Evolutionary conservation across 2,888 invertebrate species (phyloP), one percentile per base, ranked within the genome.

Genomic region (Heteromurus nitidus): DNA sequence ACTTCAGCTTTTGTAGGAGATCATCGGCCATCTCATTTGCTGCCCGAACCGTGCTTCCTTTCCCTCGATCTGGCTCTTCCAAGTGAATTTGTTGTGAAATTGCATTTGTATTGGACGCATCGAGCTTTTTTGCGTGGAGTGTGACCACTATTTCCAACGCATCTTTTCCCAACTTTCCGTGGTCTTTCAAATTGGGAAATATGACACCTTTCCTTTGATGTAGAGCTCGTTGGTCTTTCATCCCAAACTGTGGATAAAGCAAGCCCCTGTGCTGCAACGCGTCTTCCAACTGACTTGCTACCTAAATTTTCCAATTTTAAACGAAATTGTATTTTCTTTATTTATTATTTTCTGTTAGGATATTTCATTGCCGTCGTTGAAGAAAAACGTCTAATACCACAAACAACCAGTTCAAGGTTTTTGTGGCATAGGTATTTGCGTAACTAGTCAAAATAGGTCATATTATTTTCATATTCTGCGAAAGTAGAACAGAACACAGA

Each of bases 171-270:
- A 87, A 31, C 58, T 85, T 86, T 18, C 87, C 87, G 76, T 87
- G 86, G 64, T 87, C 87, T 62, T 87, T 87, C 1, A 86, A 50
- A 58, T 87, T 87, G n/a, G 87, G 87, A 65, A 87, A 87, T 44
- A 87, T 87, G 1, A 87, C 86, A 16, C 87, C 87, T 72, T 87
- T 87, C 16, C 86, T 72, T 58, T 87, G 87, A 65, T 86, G 86
- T 7, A 87, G 60, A 2, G 87, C 82, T 36, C 83, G 73, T 28
- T 85, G 67, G 44, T 87, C 87, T 62, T 83, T 80, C 84, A 86
- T 85, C 50, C 85, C 87, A 62, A 87, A 86, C 36, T 87, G 86
- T 3, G 88, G 87, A 58, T 87, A 88, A 13, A 87, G 82, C 31
- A 86, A 72, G 44, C 86, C 86, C 18, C 87, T 58, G 30, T 86